Percentiles rank a stretch among this genome's conserved stretches.
Conservation (phyloP, 1,140 invertebrate genomes). For the Psix sp. region DNA sequence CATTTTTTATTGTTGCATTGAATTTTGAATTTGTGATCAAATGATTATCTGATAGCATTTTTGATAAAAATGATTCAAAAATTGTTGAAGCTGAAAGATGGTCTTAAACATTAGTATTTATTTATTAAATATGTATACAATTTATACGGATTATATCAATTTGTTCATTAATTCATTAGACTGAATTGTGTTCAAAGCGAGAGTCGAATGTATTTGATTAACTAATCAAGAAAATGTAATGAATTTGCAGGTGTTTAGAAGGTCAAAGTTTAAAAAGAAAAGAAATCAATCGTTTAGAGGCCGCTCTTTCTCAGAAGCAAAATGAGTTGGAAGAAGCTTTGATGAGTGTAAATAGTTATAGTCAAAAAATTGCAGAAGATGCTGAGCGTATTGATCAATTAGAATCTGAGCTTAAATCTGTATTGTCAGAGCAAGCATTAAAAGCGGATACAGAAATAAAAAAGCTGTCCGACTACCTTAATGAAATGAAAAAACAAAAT, state of each 20-base stretch:
- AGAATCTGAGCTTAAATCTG: slow-evolving; percentile 69
- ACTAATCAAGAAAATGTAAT: slow-evolving; percentile 14
- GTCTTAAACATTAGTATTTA: too few species aligned
- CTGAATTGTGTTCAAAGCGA: too few species aligned
- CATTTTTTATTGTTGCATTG: too few species aligned
- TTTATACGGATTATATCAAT: too few species aligned
- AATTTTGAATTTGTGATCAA: too few species aligned
- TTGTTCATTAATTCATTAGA: too few species aligned
- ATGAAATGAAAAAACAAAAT: slow-evolving; percentile 66
- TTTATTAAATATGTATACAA: too few species aligned
- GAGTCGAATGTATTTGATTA: too few species aligned
- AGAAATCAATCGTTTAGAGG: slow-evolving; percentile 70
- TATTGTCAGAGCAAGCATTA: slow-evolving; percentile 67
- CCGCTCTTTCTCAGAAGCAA: slow-evolving; percentile 66
- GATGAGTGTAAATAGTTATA: slow-evolving; percentile 47
- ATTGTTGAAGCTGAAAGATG: too few species aligned
- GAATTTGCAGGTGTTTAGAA: slow-evolving; percentile 64
- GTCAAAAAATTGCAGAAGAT: slow-evolving; percentile 62
- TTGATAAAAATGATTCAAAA: too few species aligned
- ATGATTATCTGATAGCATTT: too few species aligned
- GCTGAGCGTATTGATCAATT: slow-evolving; percentile 66
- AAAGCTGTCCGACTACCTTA: slow-evolving; percentile 68
- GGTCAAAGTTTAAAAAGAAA: slow-evolving; percentile 69
- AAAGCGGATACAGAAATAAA: slow-evolving; percentile 71
- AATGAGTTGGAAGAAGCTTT: slow-evolving; percentile 67